Percentiles rank a stretch among this genome's conserved stretches.
phyloP scores from a whole-genome alignment of 2,888 invertebrate species.

The Leptopilina drosophilae region DNA sequence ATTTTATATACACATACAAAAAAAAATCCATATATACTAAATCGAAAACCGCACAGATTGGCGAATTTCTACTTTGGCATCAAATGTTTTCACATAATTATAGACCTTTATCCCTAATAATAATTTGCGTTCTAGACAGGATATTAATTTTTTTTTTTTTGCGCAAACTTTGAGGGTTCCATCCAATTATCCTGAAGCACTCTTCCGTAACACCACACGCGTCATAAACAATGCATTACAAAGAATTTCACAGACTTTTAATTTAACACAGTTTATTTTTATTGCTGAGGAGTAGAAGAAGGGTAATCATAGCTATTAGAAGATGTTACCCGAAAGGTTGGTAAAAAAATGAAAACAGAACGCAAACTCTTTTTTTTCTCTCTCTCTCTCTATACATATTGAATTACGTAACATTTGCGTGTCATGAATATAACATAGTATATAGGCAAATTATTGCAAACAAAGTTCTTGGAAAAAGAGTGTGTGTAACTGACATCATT shows the following conservation, averaged over 20 bases:
- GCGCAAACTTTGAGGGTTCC: not conserved
- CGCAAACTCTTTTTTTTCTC: not conserved
- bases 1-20: not conserved
- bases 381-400: not conserved
- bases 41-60: not conserved
- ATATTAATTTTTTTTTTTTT: conserved; percentile 20
- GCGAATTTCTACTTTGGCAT: not conserved
- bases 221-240: conserved; percentile 8
- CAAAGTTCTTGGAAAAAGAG: conserved; percentile 13
- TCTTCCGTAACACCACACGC: conserved; percentile 25
- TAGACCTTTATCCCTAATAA: conserved; percentile 7
- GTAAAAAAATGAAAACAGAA: not conserved
- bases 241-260: conserved; percentile 13
- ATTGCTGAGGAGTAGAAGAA: not conserved
- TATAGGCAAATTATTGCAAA: conserved; percentile 13
- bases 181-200: conserved; percentile 28
- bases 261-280: not conserved
- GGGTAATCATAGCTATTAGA: not conserved
- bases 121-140: conserved; percentile 17
- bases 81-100: conserved; percentile 21
- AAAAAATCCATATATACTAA: not conserved
- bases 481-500: conserved; percentile 10
- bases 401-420: conserved; percentile 7
- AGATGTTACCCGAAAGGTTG: not conserved
- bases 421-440: conserved; percentile 10